phyloP scores from a whole-genome alignment of 1,140 invertebrate species.

The Asobara japonica region DNA sequence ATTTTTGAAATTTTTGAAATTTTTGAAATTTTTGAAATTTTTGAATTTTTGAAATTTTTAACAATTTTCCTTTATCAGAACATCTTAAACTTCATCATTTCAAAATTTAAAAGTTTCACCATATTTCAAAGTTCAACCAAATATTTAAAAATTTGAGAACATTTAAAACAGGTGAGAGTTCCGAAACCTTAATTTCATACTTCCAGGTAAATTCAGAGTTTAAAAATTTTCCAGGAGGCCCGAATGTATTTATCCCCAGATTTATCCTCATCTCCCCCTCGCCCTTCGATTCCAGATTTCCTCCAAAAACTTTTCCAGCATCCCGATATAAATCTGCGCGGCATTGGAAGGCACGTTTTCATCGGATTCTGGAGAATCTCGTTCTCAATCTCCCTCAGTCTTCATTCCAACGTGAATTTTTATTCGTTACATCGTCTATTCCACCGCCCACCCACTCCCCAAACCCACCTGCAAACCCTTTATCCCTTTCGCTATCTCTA shows the following conservation, averaged over 20 bases:
- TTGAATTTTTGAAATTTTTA: too few species aligned
- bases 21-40: too few species aligned
- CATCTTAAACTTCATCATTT: too few species aligned
- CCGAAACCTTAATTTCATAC: too few species aligned
- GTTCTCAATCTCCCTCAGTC: conserved; percentile 32
- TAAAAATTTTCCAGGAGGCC: too few species aligned
- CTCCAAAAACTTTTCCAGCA: neutral
- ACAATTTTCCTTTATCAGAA: too few species aligned
- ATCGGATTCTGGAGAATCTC: conserved; percentile 33
- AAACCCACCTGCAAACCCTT: neutral
- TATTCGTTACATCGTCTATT: conserved; percentile 29
- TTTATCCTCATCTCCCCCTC: neutral
- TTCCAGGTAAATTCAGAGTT: too few species aligned
- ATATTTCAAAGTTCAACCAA: too few species aligned
- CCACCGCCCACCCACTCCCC: neutral
- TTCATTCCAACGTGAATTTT: conserved; percentile 33
- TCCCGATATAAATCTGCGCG: conserved; percentile 29
- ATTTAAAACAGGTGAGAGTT: too few species aligned
- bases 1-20: too few species aligned
- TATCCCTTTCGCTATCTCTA: neutral
- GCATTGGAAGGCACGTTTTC: conserved; percentile 32
- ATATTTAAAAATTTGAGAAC: too few species aligned
- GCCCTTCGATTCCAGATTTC: neutral
- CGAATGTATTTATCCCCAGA: conserved; percentile 7
- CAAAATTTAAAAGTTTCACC: too few species aligned